These are phyloP conservation scores for Eulimnadia texana DNA, from an alignment of 1,140 invertebrate genomes.

Conservation along the genomic window DNA sequence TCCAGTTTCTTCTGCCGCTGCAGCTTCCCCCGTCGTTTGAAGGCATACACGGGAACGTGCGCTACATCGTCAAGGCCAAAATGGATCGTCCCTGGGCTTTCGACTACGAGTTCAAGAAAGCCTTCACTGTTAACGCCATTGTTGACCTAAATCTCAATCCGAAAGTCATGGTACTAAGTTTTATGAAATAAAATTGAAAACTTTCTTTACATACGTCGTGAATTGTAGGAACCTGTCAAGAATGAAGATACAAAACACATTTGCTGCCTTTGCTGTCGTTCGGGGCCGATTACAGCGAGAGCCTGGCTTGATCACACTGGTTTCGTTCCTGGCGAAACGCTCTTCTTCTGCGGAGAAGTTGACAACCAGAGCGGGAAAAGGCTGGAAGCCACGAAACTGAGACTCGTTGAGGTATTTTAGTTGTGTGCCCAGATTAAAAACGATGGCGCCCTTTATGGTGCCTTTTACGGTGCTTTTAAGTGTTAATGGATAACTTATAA, in stretches of 20 bases:
- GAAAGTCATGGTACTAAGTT: background rate
- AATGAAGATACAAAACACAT: slow-evolving; percentile 35
- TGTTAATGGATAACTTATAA: too few species aligned
- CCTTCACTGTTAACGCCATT: slow-evolving; percentile 35
- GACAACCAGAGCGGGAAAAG: slow-evolving; percentile 11
- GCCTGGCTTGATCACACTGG: slow-evolving; percentile 23
- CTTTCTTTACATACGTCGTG: too few species aligned
- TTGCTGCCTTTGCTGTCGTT: slow-evolving; percentile 38
- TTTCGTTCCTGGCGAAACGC: slow-evolving; percentile 23
- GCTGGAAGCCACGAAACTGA: background rate
- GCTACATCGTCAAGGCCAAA: slow-evolving; percentile 39
- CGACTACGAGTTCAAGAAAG: slow-evolving; percentile 36
- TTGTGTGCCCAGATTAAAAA: background rate
- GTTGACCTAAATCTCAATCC: slow-evolving; percentile 31
- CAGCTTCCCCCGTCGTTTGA: slow-evolving; percentile 39
- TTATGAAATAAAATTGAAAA: too few species aligned
- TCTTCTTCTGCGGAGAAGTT: slow-evolving; percentile 17
- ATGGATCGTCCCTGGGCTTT: slow-evolving; percentile 39
- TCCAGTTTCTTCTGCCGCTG: slow-evolving; percentile 25
- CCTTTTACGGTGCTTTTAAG: too few species aligned
- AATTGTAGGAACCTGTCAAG: slow-evolving; percentile 31
- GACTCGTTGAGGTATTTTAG: slow-evolving; percentile 11
- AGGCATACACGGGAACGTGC: slow-evolving; percentile 35
- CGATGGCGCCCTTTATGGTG: too few species aligned
- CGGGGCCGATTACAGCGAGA: slow-evolving; percentile 34